These are phyloP conservation scores for Florisuga fusca DNA, from an alignment of 2,797 vertebrate species.

Conservation along the genomic window DNA sequence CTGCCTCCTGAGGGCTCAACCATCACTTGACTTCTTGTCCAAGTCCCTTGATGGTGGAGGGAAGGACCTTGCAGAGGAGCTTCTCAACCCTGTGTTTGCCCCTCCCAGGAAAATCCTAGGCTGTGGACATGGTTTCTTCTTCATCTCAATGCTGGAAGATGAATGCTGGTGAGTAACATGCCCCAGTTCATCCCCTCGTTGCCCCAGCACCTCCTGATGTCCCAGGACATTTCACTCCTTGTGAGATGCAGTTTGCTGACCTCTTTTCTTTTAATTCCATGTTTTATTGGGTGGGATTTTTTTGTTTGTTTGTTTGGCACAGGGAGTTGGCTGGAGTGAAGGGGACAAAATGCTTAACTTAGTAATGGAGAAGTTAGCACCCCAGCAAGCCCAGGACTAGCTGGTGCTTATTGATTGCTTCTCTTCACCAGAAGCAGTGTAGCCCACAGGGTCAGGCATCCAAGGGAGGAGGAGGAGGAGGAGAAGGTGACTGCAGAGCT, in stretches of 20 bases:
- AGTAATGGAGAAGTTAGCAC: background rate
- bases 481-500: background rate
- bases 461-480: background rate
- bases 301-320: background rate
- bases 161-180: background rate
- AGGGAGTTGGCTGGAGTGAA: background rate
- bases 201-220: too few relatives aligned
- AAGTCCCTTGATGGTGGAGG: background rate
- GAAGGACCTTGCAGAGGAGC: background rate
- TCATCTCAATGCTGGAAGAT: fast-evolving
- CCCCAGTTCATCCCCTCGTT: background rate
- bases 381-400: background rate
- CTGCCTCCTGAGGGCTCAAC: background rate
- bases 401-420: background rate
- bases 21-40: fast-evolving
- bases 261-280: fast-evolving
- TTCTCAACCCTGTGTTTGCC: background rate
- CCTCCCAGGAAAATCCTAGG: background rate
- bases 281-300: background rate
- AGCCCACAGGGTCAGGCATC: background rate
- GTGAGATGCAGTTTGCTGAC: background rate
- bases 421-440: background rate
- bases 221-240: fast-evolving
- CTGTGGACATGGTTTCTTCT: background rate
- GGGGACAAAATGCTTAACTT: background rate